phyloP scores from a whole-genome alignment of 2,113 vertebrate genomes.

The Crotalus viridis region DNA sequence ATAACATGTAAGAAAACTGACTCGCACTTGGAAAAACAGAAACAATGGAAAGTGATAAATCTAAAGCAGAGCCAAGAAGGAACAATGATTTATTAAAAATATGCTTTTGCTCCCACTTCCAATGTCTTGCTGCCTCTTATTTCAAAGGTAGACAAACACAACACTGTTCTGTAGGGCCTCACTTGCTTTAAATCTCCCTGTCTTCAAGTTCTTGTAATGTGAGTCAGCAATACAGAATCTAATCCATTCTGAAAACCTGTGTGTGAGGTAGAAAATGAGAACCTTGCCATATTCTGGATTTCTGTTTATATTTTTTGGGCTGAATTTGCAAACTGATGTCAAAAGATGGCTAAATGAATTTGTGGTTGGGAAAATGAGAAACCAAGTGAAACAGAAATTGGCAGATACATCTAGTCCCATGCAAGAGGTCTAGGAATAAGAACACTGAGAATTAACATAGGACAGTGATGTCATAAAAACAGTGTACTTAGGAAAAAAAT shows the following conservation, averaged over 20 bases:
- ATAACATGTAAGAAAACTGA: slow-evolving; percentile 80
- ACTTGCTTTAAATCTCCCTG: slow-evolving; percentile 79
- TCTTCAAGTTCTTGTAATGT: slow-evolving; percentile 73
- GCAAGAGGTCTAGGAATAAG: neutral
- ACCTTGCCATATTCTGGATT: neutral
- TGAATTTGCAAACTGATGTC: neutral
- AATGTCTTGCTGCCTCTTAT: slow-evolving; percentile 63
- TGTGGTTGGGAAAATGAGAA: neutral
- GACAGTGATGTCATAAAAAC: neutral
- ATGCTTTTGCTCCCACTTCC: slow-evolving; percentile 60
- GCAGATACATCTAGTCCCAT: neutral
- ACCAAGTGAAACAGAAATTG: neutral
- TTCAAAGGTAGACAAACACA: slow-evolving; percentile 79
- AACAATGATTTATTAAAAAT: slow-evolving; percentile 64
- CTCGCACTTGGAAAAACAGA: slow-evolving; percentile 81
- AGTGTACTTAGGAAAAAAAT: neutral
- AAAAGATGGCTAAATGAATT: neutral
- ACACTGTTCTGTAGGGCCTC: slow-evolving; percentile 72
- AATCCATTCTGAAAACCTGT: slow-evolving; percentile 60
- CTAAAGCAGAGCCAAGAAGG: slow-evolving; percentile 59
- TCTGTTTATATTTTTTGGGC: neutral
- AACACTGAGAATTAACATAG: neutral
- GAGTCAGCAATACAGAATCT: slow-evolving; percentile 66
- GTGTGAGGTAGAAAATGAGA: slow-evolving; percentile 29
- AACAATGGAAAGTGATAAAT: slow-evolving; percentile 59